These are phyloP conservation scores for Ennomos fuscantarius DNA, from an alignment of 2,888 invertebrate genomes.

Conservation along the genomic window DNA sequence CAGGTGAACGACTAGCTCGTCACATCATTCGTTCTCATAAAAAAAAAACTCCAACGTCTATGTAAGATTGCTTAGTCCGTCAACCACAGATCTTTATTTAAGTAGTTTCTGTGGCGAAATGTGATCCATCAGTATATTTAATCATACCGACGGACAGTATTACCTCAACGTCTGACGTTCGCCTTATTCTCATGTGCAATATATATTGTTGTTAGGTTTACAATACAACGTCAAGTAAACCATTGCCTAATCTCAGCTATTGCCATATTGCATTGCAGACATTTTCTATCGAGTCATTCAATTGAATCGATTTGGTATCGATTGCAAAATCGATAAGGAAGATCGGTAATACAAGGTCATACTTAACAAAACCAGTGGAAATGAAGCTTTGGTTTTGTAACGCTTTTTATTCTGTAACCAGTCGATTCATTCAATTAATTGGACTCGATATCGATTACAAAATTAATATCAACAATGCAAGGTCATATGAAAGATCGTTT, in stretches of 20 bases:
- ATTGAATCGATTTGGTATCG: conserved; percentile 13
- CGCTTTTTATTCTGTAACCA: conserved; percentile 4
- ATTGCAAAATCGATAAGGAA: conserved; percentile 45
- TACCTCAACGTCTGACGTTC: too few relatives aligned
- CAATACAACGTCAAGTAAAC: conserved; percentile 37
- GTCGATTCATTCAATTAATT: conserved; percentile 11
- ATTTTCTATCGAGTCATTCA: conserved; percentile 23
- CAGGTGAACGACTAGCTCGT: too few relatives aligned
- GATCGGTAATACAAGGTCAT: conserved; percentile 32
- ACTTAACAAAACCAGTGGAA: conserved; percentile 5
- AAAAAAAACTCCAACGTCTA: too few relatives aligned
- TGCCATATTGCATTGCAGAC: conserved; percentile 19
- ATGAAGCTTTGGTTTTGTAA: conserved; percentile 19
- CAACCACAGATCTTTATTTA: too few relatives aligned
- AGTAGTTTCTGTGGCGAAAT: too few relatives aligned
- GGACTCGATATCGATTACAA: conserved; percentile 8
- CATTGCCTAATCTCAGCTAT: conserved; percentile 43
- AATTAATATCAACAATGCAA: conserved; percentile 18
- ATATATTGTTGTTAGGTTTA: conserved; percentile 1
- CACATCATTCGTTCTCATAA: too few relatives aligned
- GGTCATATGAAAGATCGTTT: conserved; percentile 19
- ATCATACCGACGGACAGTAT: too few relatives aligned
- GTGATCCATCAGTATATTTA: too few relatives aligned
- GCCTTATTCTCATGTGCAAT: conserved; percentile 6
- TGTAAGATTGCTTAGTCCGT: too few relatives aligned